Percentiles rank a stretch among this genome's conserved stretches.
Evolutionary conservation across 2,113 vertebrate species (phyloP).

Genomic region (Tachysurus vachellii): DNA sequence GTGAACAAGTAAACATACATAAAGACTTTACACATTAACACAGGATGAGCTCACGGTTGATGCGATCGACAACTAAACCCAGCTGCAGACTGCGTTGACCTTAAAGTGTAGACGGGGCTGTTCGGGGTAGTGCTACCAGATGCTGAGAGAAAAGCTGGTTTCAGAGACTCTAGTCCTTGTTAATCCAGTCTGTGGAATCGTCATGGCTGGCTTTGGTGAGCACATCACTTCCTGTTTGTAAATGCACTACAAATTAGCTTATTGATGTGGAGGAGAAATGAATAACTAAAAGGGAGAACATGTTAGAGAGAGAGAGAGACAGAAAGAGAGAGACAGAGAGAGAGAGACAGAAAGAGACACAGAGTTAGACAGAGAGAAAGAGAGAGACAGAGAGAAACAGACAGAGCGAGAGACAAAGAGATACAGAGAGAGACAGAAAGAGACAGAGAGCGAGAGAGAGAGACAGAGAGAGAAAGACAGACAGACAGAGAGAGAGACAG

Average conservation of each 20-base stretch:
- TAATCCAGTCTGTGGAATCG: constrained; percentile 87
- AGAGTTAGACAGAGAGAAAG: no score
- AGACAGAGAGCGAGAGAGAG: background rate
- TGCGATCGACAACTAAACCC: background rate
- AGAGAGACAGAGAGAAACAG: no score
- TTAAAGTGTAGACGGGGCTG: background rate
- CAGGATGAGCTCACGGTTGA: background rate
- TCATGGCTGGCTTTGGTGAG: constrained; percentile 63
- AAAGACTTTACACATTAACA: background rate
- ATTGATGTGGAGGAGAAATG: background rate
- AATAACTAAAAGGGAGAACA: background rate
- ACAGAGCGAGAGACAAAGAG: no score
- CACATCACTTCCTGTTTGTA: constrained; percentile 61
- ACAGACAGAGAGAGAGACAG: no score
- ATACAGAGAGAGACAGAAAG: no score
- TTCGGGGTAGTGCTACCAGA: background rate
- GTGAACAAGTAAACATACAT: background rate
- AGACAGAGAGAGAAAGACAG: no score
- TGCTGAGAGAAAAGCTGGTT: background rate
- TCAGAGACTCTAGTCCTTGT: constrained; percentile 56
- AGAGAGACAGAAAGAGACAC: background rate
- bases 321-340: background rate
- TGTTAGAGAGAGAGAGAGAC: rapidly evolving
- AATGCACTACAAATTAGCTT: background rate
- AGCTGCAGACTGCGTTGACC: background rate